phyloP scores from a whole-genome alignment of 2,113 vertebrate genomes.

The Taxidea taxus region DNA sequence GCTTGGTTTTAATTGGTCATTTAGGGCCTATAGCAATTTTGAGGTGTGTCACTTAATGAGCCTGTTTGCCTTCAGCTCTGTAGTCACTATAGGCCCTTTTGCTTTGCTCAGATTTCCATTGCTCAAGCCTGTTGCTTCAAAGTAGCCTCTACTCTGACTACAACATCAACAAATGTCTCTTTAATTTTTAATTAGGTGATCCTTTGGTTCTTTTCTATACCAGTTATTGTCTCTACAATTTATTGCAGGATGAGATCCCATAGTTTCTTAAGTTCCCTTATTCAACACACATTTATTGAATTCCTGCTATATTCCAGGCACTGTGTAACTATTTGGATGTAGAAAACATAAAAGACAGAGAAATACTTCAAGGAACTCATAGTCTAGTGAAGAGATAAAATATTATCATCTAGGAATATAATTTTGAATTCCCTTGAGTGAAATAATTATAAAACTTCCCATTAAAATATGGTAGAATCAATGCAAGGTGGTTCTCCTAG shows the following conservation, averaged over 20 bases:
- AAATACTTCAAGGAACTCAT: neutral
- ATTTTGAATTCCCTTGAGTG: neutral
- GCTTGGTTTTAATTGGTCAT: neutral
- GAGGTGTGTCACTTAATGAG: neutral
- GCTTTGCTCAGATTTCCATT: neutral
- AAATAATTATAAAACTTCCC: neutral
- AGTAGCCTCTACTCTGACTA: neutral
- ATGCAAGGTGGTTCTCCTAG: neutral
- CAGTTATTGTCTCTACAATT: neutral
- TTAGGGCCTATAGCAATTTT: neutral
- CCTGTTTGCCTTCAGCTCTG: neutral
- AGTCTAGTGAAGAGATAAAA: neutral
- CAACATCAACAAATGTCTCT: neutral
- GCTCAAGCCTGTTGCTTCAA: neutral
- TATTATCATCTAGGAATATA: neutral
- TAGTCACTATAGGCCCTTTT: neutral
- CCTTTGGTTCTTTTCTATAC: neutral
- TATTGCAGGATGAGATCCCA: neutral
- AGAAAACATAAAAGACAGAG: neutral
- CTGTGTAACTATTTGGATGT: neutral
- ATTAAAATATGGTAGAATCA: neutral
- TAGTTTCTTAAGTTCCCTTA: neutral
- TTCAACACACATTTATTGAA: neutral
- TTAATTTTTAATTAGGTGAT: neutral
- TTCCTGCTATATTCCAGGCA: neutral